Conservation (phyloP, 2,888 invertebrate species). For the Idaea biselata region DNA sequence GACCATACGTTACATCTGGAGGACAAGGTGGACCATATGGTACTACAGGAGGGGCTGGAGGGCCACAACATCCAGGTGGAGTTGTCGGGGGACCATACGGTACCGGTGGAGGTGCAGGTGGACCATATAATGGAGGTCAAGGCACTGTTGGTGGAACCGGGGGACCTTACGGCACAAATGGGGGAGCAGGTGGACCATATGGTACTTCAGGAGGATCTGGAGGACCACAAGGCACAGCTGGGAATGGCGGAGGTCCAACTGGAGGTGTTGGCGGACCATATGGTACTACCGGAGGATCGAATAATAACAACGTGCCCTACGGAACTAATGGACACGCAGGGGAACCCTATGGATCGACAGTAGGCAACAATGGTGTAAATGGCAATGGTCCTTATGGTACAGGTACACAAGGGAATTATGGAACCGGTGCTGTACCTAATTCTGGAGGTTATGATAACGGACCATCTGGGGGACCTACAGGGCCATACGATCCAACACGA, state of each 20-base stretch:
- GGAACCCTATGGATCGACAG: not conserved
- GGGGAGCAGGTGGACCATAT: conserved; percentile 6
- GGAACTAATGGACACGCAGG: conserved; percentile 17
- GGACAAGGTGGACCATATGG: conserved; percentile 19
- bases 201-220: conserved; percentile 6
- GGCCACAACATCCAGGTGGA: conserved; percentile 7
- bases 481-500: conserved; percentile 16
- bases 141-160: conserved; percentile 3
- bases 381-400: no score
- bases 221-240: conserved; percentile 5
- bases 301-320: conserved; percentile 11
- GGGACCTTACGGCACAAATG: conserved; percentile 7
- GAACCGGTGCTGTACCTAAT: not conserved
- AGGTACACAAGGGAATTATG: no score
- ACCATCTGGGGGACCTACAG: conserved; percentile 16
- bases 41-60: conserved; percentile 11
- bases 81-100: conserved; percentile 6
- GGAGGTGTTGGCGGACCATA: conserved; percentile 11
- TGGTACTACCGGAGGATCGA: conserved; percentile 8
- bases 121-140: conserved; percentile 1
- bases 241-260: conserved; percentile 8
- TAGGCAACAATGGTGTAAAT: no score
- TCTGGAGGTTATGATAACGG: conserved; percentile 12
- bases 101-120: conserved; percentile 9
- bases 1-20: conserved; percentile 13